These are phyloP conservation scores for Allobates femoralis DNA, from an alignment of 2,797 vertebrate species.

Conservation along the genomic window DNA sequence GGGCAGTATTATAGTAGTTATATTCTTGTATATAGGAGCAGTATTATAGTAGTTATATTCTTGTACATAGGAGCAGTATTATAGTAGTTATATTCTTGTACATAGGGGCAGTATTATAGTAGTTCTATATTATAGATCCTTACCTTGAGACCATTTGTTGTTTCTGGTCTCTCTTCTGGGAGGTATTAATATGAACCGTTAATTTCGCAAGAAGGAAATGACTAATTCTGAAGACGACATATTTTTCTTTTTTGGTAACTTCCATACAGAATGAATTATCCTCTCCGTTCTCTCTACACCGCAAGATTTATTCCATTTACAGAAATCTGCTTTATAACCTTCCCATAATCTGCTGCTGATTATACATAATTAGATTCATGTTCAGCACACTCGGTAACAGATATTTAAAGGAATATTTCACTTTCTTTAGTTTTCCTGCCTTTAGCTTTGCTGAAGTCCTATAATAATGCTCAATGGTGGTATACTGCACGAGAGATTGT, in stretches of 20 bases:
- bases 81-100: too few relatives aligned
- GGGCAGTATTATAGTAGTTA: too few relatives aligned
- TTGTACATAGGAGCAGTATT: too few relatives aligned
- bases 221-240: neutral
- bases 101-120: too few relatives aligned
- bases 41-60: too few relatives aligned
- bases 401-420: neutral
- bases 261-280: slow-evolving; percentile 5
- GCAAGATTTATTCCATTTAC: slow-evolving; percentile 11
- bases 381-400: slow-evolving; percentile 7
- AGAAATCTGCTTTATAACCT: slow-evolving; percentile 2
- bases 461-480: neutral
- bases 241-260: neutral
- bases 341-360: neutral
- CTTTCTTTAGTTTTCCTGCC: neutral
- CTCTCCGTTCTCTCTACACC: neutral
- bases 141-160: neutral
- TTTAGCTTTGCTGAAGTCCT: neutral
- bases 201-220: neutral
- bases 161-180: neutral
- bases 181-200: neutral
- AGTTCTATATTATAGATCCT: too few relatives aligned
- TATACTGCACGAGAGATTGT: too few relatives aligned
- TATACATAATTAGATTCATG: slow-evolving; percentile 7
- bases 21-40: too few relatives aligned